A percentile compares a stretch with the other conserved stretches of the same genome.
Conservation (phyloP, 2,888 invertebrate genomes). For the Byasa hedistus region DNA sequence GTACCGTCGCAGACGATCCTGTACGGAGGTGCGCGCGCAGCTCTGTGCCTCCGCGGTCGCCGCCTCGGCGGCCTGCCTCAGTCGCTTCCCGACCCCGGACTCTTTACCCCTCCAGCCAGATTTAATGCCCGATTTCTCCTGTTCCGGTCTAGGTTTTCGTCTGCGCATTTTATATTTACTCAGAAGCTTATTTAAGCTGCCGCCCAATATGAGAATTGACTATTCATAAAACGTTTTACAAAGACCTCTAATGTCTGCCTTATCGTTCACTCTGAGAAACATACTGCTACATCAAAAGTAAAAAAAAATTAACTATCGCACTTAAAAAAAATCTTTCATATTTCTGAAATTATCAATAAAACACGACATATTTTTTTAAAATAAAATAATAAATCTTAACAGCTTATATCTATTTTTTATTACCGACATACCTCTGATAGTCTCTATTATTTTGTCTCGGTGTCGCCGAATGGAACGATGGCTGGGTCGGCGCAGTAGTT, state of each 20-base stretch:
- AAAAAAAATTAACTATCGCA: no score
- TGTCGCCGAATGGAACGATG: slow-evolving; percentile 35
- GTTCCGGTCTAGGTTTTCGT: slow-evolving; percentile 69
- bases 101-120: slow-evolving; percentile 62
- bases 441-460: slow-evolving; percentile 40
- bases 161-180: slow-evolving; percentile 44
- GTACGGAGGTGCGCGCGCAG: slow-evolving; percentile 51
- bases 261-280: no score
- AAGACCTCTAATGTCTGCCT: no score
- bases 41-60: slow-evolving; percentile 56
- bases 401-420: not conserved
- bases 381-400: not conserved
- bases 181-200: no score
- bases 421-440: slow-evolving; percentile 30
- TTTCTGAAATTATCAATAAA: no score
- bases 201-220: no score
- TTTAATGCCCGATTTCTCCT: slow-evolving; percentile 40
- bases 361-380: not conserved
- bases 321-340: no score
- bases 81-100: slow-evolving; percentile 59
- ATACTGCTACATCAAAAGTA: no score
- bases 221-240: no score
- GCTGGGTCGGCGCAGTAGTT: slow-evolving; percentile 34
- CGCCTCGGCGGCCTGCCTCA: slow-evolving; percentile 62
- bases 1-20: slow-evolving; percentile 74